Conservation (phyloP, 2,113 vertebrate genomes). For the Perca fluviatilis region DNA sequence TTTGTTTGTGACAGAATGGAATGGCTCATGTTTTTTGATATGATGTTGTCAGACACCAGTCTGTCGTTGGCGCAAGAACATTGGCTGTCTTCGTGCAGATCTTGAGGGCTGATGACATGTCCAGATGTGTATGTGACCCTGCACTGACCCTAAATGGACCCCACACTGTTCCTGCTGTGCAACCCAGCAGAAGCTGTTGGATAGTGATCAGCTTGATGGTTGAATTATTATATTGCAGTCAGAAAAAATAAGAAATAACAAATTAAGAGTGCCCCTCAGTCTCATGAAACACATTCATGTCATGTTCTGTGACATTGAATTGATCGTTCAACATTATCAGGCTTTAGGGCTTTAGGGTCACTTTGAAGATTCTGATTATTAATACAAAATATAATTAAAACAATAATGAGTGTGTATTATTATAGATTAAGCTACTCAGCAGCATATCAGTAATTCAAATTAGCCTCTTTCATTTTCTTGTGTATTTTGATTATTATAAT, state of each 20-base stretch:
- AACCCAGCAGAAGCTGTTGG: constrained; percentile 41
- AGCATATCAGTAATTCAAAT: not conserved
- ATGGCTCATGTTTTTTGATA: constrained; percentile 40
- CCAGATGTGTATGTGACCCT: constrained; percentile 82
- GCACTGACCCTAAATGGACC: constrained; percentile 61
- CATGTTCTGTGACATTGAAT: not conserved
- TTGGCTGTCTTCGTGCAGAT: constrained; percentile 63
- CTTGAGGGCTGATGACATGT: constrained; percentile 74
- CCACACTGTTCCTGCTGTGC: constrained; percentile 54
- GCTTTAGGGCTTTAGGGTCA: not conserved
- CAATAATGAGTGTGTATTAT: not conserved
- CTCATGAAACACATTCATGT: not conserved
- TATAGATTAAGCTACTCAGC: not conserved
- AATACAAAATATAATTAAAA: not conserved
- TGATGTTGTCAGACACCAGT: constrained; percentile 27
- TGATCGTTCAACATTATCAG: not conserved
- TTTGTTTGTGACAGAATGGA: constrained; percentile 37
- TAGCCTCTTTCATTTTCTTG: not conserved
- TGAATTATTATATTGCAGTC: constrained; percentile 35
- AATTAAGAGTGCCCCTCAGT: not conserved
- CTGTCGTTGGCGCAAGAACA: constrained; percentile 32
- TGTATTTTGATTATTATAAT: not conserved
- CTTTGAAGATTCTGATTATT: not conserved
- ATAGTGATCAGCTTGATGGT: constrained; percentile 35
- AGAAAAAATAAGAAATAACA: not conserved